These are phyloP conservation scores for Drosophila rufa DNA, from an alignment of 1,140 invertebrate genomes.

Conservation along the genomic window DNA sequence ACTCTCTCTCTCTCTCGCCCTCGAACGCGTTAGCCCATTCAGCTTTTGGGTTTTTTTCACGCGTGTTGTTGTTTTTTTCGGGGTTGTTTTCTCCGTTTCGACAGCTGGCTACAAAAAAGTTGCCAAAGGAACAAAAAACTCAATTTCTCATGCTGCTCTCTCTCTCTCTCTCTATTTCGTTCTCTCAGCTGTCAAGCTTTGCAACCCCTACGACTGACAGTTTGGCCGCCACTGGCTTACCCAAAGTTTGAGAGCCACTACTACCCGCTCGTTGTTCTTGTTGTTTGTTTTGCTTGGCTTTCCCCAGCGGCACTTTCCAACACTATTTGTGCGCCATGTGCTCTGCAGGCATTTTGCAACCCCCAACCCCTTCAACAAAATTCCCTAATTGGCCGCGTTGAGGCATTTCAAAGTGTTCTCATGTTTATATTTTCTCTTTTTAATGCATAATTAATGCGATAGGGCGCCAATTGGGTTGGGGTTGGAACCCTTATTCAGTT, in stretches of 20 bases:
- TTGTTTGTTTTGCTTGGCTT: constrained; percentile 39
- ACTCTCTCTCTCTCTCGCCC: constrained; percentile 2
- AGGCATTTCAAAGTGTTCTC: constrained; percentile 47
- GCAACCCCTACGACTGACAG: constrained; percentile 54
- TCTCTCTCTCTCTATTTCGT: neutral
- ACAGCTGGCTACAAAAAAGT: constrained; percentile 46
- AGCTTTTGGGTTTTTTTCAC: constrained; percentile 25
- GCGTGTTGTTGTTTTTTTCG: constrained; percentile 33
- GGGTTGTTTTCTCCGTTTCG: constrained; percentile 45
- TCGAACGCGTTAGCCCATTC: constrained; percentile 12
- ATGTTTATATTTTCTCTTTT: constrained; percentile 50
- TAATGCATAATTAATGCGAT: constrained; percentile 63
- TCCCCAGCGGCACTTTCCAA: constrained; percentile 48
- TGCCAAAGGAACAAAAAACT: constrained; percentile 13
- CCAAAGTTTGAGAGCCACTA: constrained; percentile 44
- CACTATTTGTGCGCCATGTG: constrained; percentile 64
- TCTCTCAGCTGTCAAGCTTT: constrained; percentile 51
- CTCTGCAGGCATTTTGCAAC: constrained; percentile 35
- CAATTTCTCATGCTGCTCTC: constrained; percentile 28
- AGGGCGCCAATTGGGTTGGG: constrained; percentile 8
- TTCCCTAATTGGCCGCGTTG: constrained; percentile 55
- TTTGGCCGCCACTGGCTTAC: constrained; percentile 20
- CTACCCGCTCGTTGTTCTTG: constrained; percentile 41
- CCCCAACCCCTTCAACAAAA: neutral
- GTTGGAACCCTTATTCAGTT: constrained; percentile 15